These are phyloP conservation scores for Brenthis ino DNA, from an alignment of 2,888 invertebrate genomes.

Conservation along the genomic window DNA sequence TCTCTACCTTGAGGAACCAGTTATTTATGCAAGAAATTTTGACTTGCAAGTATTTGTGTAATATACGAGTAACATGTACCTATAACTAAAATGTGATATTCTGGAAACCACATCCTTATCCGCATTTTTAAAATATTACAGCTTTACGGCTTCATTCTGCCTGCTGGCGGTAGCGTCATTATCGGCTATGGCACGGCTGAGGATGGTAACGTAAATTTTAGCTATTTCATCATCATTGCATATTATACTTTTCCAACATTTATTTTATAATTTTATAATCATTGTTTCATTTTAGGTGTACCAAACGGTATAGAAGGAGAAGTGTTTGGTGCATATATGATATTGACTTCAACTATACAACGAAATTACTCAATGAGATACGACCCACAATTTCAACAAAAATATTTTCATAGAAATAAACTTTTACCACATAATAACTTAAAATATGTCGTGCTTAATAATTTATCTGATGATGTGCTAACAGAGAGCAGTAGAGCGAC, in stretches of 20 bases:
- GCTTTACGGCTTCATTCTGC: slow-evolving; percentile 80
- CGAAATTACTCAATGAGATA: slow-evolving; percentile 59
- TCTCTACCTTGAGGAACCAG: slow-evolving; percentile 47
- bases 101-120: not conserved
- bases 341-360: slow-evolving; percentile 82
- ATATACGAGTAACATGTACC: not conserved
- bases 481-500: slow-evolving; percentile 55
- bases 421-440: slow-evolving; percentile 49
- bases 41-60: not conserved
- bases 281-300: slow-evolving; percentile 60
- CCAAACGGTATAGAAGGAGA: slow-evolving; percentile 87
- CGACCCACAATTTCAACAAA: slow-evolving; percentile 57
- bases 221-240: not conserved
- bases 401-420: slow-evolving; percentile 58
- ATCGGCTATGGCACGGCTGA: slow-evolving; percentile 87
- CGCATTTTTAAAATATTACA: slow-evolving; percentile 58
- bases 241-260: not conserved
- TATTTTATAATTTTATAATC: slow-evolving; percentile 16
- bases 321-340: slow-evolving; percentile 85
- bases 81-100: not conserved
- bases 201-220: slow-evolving; percentile 73
- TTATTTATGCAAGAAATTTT: slow-evolving; percentile 10
- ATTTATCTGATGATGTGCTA: slow-evolving; percentile 57
- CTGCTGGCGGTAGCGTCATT: slow-evolving; percentile 84
- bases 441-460: slow-evolving; percentile 60